phyloP scores from a whole-genome alignment of 2,113 vertebrate species.

The Nothoprocta pentlandii region DNA sequence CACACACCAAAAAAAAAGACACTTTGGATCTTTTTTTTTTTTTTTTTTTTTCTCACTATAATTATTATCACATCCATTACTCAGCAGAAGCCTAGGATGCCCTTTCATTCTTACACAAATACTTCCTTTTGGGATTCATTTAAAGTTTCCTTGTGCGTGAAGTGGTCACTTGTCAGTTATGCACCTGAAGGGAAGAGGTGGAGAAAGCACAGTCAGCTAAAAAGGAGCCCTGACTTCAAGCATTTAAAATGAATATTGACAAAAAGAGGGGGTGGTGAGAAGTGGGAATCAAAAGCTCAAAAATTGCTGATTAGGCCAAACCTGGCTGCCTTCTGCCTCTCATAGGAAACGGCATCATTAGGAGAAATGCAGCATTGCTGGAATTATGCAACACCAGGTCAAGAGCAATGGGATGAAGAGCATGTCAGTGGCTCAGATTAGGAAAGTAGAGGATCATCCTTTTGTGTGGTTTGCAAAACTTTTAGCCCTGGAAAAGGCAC shows the following conservation, averaged over 20 bases:
- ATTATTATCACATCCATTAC: slow-evolving; percentile 66
- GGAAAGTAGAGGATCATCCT: background rate
- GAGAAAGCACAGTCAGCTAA: slow-evolving; percentile 78
- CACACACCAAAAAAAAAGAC: background rate
- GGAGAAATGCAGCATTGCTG: slow-evolving; percentile 55
- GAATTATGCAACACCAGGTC: slow-evolving; percentile 46
- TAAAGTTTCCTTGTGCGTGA: slow-evolving; percentile 49
- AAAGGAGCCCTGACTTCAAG: slow-evolving; percentile 76
- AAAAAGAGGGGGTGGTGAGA: slow-evolving; percentile 48
- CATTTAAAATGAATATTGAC: slow-evolving; percentile 83
- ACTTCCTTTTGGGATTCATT: slow-evolving; percentile 69
- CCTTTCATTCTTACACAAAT: slow-evolving; percentile 60
- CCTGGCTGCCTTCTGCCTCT: slow-evolving; percentile 49
- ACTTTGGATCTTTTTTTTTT: slow-evolving; percentile 40
- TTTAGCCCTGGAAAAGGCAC: background rate
- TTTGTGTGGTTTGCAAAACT: background rate
- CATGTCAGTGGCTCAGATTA: background rate
- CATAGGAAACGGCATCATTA: slow-evolving; percentile 77
- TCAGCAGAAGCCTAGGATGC: slow-evolving; percentile 59
- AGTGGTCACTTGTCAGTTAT: slow-evolving; percentile 78
- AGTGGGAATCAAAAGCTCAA: slow-evolving; percentile 71
- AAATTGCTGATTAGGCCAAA: slow-evolving; percentile 78
- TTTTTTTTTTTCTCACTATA: background rate
- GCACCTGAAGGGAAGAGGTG: slow-evolving; percentile 64
- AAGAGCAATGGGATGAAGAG: background rate